These are phyloP conservation scores for Thamnaconus septentrionalis DNA, from an alignment of 2,113 vertebrate genomes.

Conservation along the genomic window DNA sequence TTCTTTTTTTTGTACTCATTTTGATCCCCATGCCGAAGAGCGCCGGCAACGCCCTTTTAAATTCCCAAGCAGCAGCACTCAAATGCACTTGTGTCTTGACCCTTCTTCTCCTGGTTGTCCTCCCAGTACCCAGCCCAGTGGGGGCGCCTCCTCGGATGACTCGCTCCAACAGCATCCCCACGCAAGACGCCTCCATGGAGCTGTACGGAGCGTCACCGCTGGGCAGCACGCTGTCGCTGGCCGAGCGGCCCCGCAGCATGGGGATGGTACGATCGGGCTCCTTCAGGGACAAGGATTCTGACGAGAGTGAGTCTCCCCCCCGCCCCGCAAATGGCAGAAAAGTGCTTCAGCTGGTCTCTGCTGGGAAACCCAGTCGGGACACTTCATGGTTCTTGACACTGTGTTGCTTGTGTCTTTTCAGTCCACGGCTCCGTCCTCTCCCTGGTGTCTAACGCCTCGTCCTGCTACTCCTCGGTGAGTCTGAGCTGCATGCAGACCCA, in stretches of 20 bases:
- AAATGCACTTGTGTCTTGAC: too few species aligned
- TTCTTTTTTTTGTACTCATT: too few species aligned
- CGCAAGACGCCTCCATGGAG: conserved; percentile 90
- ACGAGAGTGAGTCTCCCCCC: conserved; percentile 83
- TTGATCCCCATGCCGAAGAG: too few species aligned
- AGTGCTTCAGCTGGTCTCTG: too few species aligned
- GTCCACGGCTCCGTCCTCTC: conserved; percentile 95
- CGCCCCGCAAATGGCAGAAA: too few species aligned
- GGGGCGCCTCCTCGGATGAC: conserved; percentile 86
- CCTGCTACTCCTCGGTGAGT: conserved; percentile 95
- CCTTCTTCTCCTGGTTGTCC: conserved; percentile 2
- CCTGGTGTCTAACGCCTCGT: conserved; percentile 92
- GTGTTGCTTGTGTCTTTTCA: conserved; percentile 59
- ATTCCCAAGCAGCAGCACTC: too few species aligned
- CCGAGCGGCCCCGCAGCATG: conserved; percentile 92
- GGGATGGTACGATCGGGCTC: conserved; percentile 92
- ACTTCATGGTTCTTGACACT: too few species aligned
- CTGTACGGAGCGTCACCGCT: conserved; percentile 86
- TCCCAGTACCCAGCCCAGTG: conserved; percentile 80
- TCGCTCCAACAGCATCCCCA: conserved; percentile 96
- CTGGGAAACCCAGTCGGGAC: too few species aligned
- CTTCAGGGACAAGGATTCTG: conserved; percentile 92
- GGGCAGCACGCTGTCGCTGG: conserved; percentile 93
- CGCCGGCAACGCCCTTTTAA: too few species aligned
- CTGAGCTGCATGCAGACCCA: conserved; percentile 46